Conservation (phyloP, 2,113 vertebrate species). For the Urocitellus parryii region DNA sequence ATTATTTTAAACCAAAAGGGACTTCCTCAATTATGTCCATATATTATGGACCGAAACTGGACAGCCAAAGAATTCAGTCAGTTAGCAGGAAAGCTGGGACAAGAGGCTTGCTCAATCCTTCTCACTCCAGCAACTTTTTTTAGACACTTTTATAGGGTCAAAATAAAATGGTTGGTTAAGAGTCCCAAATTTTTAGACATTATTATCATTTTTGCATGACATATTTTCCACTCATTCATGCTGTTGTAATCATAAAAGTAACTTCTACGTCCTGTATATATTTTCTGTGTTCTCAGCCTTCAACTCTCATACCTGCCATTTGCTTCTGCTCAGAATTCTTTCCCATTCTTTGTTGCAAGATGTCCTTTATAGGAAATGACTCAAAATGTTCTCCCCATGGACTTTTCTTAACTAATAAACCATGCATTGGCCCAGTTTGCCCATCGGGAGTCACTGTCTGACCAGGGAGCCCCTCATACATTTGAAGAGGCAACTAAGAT, state of each 20-base stretch:
- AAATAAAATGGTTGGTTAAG: background rate
- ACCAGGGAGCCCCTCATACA: background rate
- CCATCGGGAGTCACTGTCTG: background rate
- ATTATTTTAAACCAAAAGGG: background rate
- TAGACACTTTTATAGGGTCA: background rate
- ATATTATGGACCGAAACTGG: background rate
- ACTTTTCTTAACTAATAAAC: constrained; percentile 6
- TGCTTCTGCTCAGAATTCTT: background rate
- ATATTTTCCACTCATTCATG: background rate
- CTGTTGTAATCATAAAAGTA: background rate
- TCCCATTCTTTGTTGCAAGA: background rate
- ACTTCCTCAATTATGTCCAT: background rate
- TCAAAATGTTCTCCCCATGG: background rate
- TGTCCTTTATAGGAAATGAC: background rate
- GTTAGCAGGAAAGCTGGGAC: background rate
- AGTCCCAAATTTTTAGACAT: background rate
- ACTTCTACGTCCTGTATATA: background rate
- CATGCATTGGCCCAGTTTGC: background rate
- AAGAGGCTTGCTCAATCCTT: background rate
- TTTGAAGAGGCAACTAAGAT: background rate
- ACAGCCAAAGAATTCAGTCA: background rate
- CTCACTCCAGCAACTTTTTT: background rate
- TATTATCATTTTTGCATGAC: background rate
- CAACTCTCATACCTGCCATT: background rate
- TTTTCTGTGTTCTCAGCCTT: background rate